Evolutionary conservation across 2,113 vertebrate species (phyloP).

Genomic region (Hyla sarda): DNA sequence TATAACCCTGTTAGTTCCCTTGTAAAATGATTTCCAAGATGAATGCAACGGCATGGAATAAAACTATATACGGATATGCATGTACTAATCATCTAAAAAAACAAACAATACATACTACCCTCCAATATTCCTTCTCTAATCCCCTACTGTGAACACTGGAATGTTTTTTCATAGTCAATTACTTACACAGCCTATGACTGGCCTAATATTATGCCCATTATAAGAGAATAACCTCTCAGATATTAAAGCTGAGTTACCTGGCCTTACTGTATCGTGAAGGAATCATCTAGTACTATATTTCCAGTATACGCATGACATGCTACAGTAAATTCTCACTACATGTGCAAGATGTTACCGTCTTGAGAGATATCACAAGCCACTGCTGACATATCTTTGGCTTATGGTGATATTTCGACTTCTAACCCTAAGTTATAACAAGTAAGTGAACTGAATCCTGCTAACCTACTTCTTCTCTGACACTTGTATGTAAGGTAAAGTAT

Average conservation of each 20-base stretch:
- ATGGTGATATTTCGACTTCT: conserved; percentile 36
- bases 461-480: conserved; percentile 34
- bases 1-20: background rate
- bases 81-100: conserved; percentile 17
- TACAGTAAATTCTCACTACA: background rate
- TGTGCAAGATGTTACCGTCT: background rate
- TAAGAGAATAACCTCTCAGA: background rate
- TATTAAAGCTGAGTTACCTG: background rate
- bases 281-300: background rate
- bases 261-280: background rate
- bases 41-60: background rate
- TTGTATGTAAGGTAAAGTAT: conserved; percentile 54
- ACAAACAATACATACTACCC: background rate
- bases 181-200: background rate
- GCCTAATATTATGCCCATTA: background rate
- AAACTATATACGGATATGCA: background rate
- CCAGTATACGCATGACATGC: background rate
- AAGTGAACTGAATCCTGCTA: conserved; percentile 34
- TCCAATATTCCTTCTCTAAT: background rate
- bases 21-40: background rate
- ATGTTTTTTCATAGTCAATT: background rate
- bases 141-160: background rate
- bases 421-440: conserved; percentile 50
- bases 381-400: conserved; percentile 25
- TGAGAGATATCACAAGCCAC: conserved; percentile 20